phyloP scores from a whole-genome alignment of 2,888 invertebrate genomes.

The Chloromyia formosa region DNA sequence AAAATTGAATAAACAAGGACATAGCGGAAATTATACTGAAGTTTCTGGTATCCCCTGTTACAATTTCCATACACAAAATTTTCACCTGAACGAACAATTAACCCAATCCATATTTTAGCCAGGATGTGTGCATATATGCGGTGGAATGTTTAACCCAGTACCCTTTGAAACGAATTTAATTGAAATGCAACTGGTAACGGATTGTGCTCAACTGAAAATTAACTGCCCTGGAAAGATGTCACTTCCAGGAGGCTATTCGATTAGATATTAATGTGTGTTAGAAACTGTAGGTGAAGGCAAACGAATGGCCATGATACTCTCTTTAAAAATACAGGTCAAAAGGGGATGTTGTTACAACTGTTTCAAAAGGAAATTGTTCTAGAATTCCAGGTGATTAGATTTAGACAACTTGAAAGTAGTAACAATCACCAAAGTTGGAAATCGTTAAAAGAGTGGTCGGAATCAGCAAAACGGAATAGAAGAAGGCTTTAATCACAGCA shows the following conservation, averaged over 20 bases:
- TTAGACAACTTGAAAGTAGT: too few relatives aligned
- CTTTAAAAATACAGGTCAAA: too few relatives aligned
- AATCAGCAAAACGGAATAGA: too few relatives aligned
- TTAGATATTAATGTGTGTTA: constrained; percentile 11
- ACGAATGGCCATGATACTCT: neutral
- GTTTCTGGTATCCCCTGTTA: neutral
- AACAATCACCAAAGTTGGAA: too few relatives aligned
- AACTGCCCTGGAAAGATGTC: constrained; percentile 9
- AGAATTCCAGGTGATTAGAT: too few relatives aligned
- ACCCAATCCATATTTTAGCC: constrained; percentile 1
- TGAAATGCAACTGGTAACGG: constrained; percentile 36
- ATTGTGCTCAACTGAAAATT: constrained; percentile 32
- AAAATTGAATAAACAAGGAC: constrained; percentile 37
- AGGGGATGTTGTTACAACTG: too few relatives aligned
- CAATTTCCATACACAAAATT: constrained; percentile 33
- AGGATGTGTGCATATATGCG: neutral
- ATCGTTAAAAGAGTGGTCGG: too few relatives aligned
- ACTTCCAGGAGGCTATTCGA: constrained; percentile 4
- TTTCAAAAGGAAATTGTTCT: too few relatives aligned
- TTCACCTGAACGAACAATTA: constrained; percentile 24
- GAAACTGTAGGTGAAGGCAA: too few relatives aligned
- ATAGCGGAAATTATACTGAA: constrained; percentile 28
- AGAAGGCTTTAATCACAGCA: too few relatives aligned
- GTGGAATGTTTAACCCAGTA: neutral
- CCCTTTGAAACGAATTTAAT: constrained; percentile 21